Conservation (phyloP, 2,888 invertebrate genomes). For the Lasioglossum lativentre region DNA sequence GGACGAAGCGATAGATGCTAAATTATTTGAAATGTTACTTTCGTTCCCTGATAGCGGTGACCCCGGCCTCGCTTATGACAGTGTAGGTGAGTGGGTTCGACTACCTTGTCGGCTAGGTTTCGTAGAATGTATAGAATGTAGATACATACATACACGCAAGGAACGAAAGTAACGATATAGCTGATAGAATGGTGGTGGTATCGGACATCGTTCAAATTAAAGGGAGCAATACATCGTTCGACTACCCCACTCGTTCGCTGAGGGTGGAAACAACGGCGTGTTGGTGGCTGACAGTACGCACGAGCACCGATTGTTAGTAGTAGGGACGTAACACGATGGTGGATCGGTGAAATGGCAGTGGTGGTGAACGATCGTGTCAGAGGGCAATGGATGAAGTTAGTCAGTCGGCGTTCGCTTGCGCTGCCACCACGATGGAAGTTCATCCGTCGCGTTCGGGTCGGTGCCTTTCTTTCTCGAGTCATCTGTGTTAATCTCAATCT, state of each 20-base stretch:
- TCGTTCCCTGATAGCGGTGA: background rate
- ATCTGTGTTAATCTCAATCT: conserved; percentile 13
- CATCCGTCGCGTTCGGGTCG: conserved; percentile 24
- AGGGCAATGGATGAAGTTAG: conserved; percentile 76
- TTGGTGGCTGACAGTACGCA: conserved; percentile 33
- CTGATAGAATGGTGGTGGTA: conserved; percentile 36
- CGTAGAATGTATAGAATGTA: conserved; percentile 4
- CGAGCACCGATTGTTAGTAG: conserved; percentile 24
- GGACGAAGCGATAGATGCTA: background rate
- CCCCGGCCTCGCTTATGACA: background rate
- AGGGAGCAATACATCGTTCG: conserved; percentile 60
- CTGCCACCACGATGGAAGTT: conserved; percentile 66
- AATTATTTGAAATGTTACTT: background rate
- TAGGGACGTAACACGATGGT: conserved; percentile 42
- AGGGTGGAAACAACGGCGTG: conserved; percentile 36
- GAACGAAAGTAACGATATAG: conserved; percentile 44
- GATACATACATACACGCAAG: background rate
- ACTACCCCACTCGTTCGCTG: conserved; percentile 41
- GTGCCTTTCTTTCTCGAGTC: conserved; percentile 19
- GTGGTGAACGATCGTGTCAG: conserved; percentile 72
- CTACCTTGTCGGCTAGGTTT: conserved; percentile 44
- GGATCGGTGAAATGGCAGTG: conserved; percentile 62
- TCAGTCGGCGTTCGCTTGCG: conserved; percentile 81
- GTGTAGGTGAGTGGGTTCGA: conserved; percentile 53
- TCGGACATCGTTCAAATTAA: conserved; percentile 56